Evolutionary conservation across 2,888 invertebrate species (phyloP).

Genomic region (Iselma pallidipennis): DNA sequence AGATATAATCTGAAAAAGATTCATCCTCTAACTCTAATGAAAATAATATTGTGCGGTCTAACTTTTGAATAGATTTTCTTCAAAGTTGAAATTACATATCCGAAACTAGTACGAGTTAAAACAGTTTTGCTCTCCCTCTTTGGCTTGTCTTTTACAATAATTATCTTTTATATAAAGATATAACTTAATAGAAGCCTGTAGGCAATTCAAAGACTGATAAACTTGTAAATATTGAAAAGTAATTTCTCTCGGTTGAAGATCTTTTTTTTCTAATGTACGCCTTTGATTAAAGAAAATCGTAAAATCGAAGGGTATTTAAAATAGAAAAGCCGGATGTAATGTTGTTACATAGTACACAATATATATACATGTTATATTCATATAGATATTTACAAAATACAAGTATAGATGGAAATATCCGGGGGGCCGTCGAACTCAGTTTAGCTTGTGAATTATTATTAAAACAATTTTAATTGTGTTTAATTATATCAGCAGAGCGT

Average conservation of each 20-base stretch:
- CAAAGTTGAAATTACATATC: too few species aligned
- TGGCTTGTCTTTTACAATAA: too few species aligned
- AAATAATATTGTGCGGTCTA: too few species aligned
- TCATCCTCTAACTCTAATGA: too few species aligned
- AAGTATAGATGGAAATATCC: background rate
- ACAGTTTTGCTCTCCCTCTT: too few species aligned
- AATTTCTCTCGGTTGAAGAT: background rate
- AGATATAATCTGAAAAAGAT: too few species aligned
- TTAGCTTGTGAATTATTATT: slow-evolving; percentile 15
- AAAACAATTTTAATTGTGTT: slow-evolving; percentile 19
- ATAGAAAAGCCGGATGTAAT: background rate
- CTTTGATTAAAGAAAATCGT: background rate
- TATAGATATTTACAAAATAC: background rate
- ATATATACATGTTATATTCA: background rate
- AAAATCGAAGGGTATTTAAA: background rate
- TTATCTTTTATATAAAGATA: too few species aligned
- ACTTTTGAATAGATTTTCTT: too few species aligned
- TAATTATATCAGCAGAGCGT: slow-evolving; percentile 22
- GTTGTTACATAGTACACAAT: too few species aligned
- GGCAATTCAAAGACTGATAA: background rate
- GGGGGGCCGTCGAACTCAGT: slow-evolving; percentile 4
- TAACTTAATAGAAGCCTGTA: too few species aligned
- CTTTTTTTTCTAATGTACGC: too few species aligned
- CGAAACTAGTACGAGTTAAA: too few species aligned
- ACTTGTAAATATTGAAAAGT: background rate